A percentile compares a stretch with the other conserved stretches of the same genome.
Conservation (phyloP, 2,113 vertebrate species). For the Hypocryptadius cinnamomeus region DNA sequence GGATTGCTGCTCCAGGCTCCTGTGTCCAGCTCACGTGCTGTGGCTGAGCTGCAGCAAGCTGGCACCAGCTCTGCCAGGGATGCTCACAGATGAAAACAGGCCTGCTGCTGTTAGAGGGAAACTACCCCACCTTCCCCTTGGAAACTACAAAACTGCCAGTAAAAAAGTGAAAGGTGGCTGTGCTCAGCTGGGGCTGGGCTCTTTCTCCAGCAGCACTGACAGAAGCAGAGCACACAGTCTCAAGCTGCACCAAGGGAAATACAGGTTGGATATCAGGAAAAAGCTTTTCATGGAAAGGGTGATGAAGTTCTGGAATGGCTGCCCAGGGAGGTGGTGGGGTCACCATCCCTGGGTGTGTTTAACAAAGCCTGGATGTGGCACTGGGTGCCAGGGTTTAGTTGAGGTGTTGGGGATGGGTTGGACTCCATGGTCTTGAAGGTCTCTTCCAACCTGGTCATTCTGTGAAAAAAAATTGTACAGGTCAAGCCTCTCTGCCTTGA, state of each 20-base stretch:
- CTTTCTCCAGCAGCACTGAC: background rate
- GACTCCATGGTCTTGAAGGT: background rate
- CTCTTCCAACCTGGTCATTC: background rate
- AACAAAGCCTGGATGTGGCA: background rate
- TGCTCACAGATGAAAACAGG: background rate
- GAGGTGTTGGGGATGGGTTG: background rate
- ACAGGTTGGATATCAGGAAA: background rate
- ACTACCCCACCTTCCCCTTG: rapidly evolving
- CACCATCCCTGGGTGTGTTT: background rate
- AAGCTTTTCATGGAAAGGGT: background rate
- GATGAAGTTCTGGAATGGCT: background rate
- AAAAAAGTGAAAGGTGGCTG: background rate
- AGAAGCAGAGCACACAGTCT: background rate
- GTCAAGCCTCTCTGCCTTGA: background rate
- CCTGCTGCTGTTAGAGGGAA: background rate
- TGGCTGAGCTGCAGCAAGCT: background rate
- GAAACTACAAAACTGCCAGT: background rate
- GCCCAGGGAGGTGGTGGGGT: background rate
- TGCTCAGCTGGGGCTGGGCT: too few species aligned
- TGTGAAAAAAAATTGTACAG: background rate
- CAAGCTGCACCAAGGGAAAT: background rate
- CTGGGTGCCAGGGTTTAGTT: background rate
- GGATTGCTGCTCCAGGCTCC: background rate
- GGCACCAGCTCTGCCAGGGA: background rate
- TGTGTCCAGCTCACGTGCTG: background rate